A percentile compares a stretch with the other conserved stretches of the same genome.
Conservation (phyloP, 1,140 invertebrate genomes). For the Dreissena polymorpha region DNA sequence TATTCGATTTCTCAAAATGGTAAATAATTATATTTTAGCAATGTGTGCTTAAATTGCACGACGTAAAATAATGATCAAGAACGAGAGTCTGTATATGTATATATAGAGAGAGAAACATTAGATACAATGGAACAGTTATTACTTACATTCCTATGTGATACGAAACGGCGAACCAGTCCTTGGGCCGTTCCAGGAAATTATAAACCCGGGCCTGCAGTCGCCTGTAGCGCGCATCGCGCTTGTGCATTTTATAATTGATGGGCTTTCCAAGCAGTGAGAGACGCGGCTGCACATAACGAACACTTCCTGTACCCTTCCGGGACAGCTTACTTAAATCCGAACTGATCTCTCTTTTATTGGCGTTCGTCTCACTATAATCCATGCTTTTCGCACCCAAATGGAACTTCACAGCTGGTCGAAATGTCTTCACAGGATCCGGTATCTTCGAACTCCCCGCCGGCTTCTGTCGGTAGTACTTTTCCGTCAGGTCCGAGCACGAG, state of each 20-base stretch:
- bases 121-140: slow-evolving; percentile 20
- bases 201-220: slow-evolving; percentile 93
- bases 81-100: too few relatives aligned
- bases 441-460: not conserved
- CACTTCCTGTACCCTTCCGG: slow-evolving; percentile 60
- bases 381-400: slow-evolving; percentile 68
- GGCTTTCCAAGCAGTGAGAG: slow-evolving; percentile 95
- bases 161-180: slow-evolving; percentile 89
- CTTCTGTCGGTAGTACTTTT: slow-evolving; percentile 5
- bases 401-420: slow-evolving; percentile 47
- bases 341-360: slow-evolving; percentile 59
- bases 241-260: slow-evolving; percentile 90
- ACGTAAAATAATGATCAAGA: too few relatives aligned
- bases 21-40: too few relatives aligned
- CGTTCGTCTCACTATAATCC: slow-evolving; percentile 59
- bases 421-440: not conserved
- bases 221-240: slow-evolving; percentile 91
- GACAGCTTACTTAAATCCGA: slow-evolving; percentile 63
- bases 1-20: too few relatives aligned
- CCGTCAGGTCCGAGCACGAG: slow-evolving; percentile 46
- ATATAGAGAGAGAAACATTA: too few relatives aligned
- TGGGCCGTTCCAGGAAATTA: slow-evolving; percentile 96
- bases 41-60: too few relatives aligned
- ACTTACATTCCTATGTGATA: slow-evolving; percentile 97
- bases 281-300: slow-evolving; percentile 80